These are phyloP conservation scores for Sebastiscus tertius DNA, from an alignment of 2,797 vertebrate species.

Conservation along the genomic window DNA sequence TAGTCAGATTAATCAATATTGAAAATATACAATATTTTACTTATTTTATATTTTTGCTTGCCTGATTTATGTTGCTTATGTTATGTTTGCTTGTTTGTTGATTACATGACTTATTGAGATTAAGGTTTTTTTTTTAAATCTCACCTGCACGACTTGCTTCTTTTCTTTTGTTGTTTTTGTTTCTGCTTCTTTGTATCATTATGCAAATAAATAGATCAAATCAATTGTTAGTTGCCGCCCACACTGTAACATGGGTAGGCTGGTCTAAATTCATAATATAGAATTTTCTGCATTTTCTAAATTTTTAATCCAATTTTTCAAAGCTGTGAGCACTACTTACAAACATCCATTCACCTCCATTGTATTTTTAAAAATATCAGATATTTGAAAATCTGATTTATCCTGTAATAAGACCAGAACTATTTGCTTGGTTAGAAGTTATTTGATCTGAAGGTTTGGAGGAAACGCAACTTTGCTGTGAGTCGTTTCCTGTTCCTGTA, in stretches of 20 bases:
- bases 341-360: background rate
- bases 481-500: conserved; percentile 54
- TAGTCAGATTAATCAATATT: background rate
- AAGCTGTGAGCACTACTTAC: background rate
- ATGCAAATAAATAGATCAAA: too few species aligned
- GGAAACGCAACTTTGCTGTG: conserved; percentile 25
- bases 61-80: background rate
- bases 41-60: background rate
- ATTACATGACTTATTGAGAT: too few species aligned
- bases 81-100: background rate
- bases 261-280: background rate
- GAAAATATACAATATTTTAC: background rate
- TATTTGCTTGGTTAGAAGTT: background rate
- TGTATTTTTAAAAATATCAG: background rate
- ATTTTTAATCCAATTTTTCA: background rate
- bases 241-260: background rate
- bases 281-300: background rate
- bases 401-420: background rate
- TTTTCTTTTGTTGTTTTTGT: background rate
- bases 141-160: background rate
- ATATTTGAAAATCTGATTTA: background rate
- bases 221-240: background rate
- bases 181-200: too few species aligned
- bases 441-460: conserved; percentile 1
- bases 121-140: too few species aligned